phyloP scores from a whole-genome alignment of 2,113 vertebrate species.

The Chaetops frenatus region DNA sequence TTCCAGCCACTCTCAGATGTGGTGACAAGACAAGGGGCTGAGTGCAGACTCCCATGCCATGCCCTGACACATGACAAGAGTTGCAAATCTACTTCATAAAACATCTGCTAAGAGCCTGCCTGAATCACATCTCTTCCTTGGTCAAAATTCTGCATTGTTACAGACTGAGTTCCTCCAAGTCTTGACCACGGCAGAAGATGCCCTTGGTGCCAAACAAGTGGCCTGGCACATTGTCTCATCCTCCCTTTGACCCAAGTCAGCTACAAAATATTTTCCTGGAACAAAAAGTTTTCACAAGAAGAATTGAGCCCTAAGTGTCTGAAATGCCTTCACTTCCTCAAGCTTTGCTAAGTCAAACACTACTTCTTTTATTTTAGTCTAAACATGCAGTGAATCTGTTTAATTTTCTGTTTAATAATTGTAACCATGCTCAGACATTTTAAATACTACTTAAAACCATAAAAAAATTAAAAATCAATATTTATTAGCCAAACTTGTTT shows the following conservation, averaged over 20 bases:
- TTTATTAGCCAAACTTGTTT: background rate
- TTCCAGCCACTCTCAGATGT: background rate
- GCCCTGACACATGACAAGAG: background rate
- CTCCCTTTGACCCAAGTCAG: background rate
- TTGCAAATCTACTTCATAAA: background rate
- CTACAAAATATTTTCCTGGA: background rate
- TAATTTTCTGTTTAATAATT: no score
- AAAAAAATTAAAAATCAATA: background rate
- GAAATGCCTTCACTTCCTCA: background rate
- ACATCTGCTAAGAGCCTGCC: background rate
- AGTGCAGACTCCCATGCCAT: background rate
- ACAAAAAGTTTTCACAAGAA: background rate
- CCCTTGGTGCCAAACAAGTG: background rate
- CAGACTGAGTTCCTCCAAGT: background rate
- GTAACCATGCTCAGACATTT: background rate
- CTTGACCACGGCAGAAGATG: accelerated
- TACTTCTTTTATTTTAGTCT: background rate
- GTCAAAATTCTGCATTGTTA: background rate
- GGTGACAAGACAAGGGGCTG: background rate
- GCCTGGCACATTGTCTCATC: background rate
- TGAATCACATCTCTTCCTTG: background rate
- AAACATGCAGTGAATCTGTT: background rate
- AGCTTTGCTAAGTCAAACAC: background rate
- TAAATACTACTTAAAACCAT: background rate
- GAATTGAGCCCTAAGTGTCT: background rate